Base-by-base conservation (phyloP, 1,140 invertebrate species). In the Heliconius nattereri region DNA sequence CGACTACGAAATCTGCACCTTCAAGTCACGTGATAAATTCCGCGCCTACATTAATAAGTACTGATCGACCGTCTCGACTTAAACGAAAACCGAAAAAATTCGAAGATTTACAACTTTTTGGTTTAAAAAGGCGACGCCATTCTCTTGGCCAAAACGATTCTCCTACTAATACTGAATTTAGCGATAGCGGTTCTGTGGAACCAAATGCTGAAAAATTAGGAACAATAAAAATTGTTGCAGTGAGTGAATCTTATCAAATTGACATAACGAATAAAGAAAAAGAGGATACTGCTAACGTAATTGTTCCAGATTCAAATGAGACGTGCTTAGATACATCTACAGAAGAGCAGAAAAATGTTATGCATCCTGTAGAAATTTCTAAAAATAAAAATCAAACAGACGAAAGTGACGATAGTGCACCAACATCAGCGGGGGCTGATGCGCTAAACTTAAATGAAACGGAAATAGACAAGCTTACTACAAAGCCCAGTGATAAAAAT, bases 11-110 rank as follows among this genome's bases (percentile, higher is more conserved):
- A 54, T 54, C 79, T 13, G 74, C 37, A 52, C 73, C 23, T 54
- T 66, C 9, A 66, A 86, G 77, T 81, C 2, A n/a, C 29, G 35
- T 82, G 16, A 78, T 82, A 29, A 90, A 90, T 78, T 93, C 92
- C 20, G 89, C 90, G 0, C 91, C 92, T 23, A 77, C 91, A 7
- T 78, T 89, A 76, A 77, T 91, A 54, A 83, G 79, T 72, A 37
- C 84, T 35, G 90, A 92, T 37, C 89, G 94, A 79, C 94, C 94
- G 23, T 83, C 89, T 11, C 86, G 94, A n/a, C 79, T 90, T 29
- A 94, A 92, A 85, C 90, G 90, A 84, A 92, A 90, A 85, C 94
- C 94, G 37, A 94, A 93, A 78, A 95, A 94, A 81, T 94, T 93
- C 84, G 90, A 90, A 35, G 89, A 94, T 72, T 72, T 87, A 37